Conservation (phyloP, 2,888 invertebrate genomes). For the Drepanosiphum platanoidis region DNA sequence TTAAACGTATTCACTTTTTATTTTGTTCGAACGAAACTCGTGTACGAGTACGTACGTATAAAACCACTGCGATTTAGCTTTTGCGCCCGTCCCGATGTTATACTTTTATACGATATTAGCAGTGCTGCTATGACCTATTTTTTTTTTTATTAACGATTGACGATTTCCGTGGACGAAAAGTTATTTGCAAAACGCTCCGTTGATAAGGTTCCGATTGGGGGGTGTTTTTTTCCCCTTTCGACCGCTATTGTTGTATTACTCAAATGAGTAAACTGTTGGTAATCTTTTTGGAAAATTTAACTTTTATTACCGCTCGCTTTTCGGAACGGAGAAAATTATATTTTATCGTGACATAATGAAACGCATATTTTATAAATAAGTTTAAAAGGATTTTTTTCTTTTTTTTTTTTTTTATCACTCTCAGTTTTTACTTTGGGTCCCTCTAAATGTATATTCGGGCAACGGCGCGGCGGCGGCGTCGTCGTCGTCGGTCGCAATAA, state of each 20-base stretch:
- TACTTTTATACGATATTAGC: background rate
- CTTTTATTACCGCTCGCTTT: slow-evolving; percentile 2
- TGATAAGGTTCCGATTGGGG: background rate
- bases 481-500: background rate
- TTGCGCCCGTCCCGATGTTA: too few species aligned
- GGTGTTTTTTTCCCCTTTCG: too few species aligned
- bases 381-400: slow-evolving; percentile 1
- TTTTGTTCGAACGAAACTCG: background rate
- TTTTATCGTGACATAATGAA: background rate
- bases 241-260: background rate
- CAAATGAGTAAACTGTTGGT: background rate
- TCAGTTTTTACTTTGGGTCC: background rate
- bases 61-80: too few species aligned
- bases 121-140: background rate
- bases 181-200: background rate
- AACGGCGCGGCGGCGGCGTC: background rate
- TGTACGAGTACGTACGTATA: too few species aligned
- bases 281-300: slow-evolving; percentile 17
- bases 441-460: slow-evolving; percentile 11
- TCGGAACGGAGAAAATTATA: slow-evolving; percentile 18
- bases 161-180: background rate
- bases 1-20: background rate
- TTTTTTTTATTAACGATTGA: background rate
- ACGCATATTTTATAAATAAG: slow-evolving; percentile 27
- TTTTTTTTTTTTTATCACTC: slow-evolving; percentile 29